phyloP scores from a whole-genome alignment of 2,113 vertebrate genomes.

The Catharus fuscescens region DNA sequence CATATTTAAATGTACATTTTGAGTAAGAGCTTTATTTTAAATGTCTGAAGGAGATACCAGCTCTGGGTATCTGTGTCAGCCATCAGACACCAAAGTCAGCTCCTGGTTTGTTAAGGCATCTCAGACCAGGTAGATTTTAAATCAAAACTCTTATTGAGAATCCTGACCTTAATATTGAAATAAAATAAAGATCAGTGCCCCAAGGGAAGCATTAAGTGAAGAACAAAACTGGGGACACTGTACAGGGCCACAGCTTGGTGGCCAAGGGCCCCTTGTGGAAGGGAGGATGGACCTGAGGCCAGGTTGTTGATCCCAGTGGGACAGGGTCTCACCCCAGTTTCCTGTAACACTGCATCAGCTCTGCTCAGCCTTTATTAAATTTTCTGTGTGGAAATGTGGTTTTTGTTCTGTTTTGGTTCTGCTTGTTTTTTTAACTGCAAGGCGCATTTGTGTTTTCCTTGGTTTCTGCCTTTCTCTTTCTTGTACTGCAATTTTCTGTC shows the following conservation, averaged over 20 bases:
- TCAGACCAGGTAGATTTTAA: background rate
- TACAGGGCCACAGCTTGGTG: background rate
- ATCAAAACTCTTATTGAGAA: background rate
- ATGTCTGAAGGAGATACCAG: background rate
- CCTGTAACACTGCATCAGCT: background rate
- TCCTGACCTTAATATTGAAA: background rate
- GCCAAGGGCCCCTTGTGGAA: background rate
- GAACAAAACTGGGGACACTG: background rate
- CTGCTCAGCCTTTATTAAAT: slow-evolving; percentile 52
- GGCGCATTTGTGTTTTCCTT: slow-evolving; percentile 65
- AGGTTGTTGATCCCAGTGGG: background rate
- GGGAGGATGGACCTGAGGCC: background rate
- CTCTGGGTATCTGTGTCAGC: background rate
- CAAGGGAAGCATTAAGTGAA: background rate
- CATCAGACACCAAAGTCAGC: background rate
- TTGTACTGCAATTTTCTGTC: slow-evolving; percentile 77
- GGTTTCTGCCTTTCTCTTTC: slow-evolving; percentile 72
- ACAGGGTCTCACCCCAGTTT: background rate
- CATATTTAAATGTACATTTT: background rate
- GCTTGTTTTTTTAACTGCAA: slow-evolving; percentile 53
- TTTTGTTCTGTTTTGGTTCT: background rate
- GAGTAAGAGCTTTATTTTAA: background rate
- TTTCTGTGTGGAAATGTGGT: slow-evolving; percentile 55
- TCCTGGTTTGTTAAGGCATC: background rate
- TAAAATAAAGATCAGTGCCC: background rate